A percentile compares a stretch with the other conserved stretches of the same genome.
phyloP scores from a whole-genome alignment of 2,888 invertebrate genomes.

The Drosophila melanosoma region DNA sequence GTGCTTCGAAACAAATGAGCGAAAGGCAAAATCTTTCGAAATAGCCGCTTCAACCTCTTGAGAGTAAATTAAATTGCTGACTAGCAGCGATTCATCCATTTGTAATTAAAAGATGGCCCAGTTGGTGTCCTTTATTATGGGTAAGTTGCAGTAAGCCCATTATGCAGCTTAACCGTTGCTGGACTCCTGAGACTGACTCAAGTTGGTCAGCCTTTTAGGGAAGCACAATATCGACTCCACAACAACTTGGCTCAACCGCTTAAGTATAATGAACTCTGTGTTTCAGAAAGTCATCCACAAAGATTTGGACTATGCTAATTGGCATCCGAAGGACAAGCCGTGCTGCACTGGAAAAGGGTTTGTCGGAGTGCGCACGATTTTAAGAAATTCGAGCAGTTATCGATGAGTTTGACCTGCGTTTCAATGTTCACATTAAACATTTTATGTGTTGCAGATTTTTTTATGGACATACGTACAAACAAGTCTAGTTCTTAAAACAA shows the following conservation, averaged over 20 bases:
- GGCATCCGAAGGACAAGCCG: background rate
- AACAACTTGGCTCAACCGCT: background rate
- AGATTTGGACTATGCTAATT: background rate
- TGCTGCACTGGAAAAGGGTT: background rate
- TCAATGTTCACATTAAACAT: background rate
- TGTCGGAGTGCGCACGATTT: background rate
- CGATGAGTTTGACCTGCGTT: background rate
- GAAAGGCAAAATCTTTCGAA: background rate
- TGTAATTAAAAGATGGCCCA: background rate
- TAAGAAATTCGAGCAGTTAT: background rate
- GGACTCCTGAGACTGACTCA: background rate
- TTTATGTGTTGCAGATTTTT: background rate
- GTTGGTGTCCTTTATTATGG: background rate
- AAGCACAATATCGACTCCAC: background rate
- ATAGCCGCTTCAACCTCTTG: background rate
- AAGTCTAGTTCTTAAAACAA: background rate
- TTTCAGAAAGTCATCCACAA: background rate
- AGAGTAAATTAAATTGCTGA: background rate
- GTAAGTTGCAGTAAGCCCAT: background rate
- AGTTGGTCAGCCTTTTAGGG: background rate
- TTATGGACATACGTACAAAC: background rate
- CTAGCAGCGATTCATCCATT: background rate
- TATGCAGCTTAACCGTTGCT: background rate
- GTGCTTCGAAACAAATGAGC: background rate
- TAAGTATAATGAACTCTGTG: background rate